Evolutionary conservation across 1,140 invertebrate species (phyloP), one percentile per base, ranked within the genome.

Genomic region (Orussus abietinus): DNA sequence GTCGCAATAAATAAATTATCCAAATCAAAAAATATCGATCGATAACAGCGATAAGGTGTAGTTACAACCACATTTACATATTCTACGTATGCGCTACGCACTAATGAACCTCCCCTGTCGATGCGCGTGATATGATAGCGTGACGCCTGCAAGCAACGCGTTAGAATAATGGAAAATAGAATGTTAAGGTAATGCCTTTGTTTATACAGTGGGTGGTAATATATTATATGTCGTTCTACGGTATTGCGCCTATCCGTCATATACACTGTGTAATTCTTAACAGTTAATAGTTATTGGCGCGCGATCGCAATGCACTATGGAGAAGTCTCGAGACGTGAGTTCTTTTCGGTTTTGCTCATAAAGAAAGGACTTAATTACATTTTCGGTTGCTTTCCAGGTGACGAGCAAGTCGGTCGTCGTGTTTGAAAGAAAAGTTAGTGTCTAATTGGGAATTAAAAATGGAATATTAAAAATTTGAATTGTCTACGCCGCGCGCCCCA

Each of bases 1-100:
- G 40, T 54, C 40, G 57, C 55, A 67, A 67, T 68, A 68, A 68
- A 68, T 68, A 66, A 68, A 60, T 68, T 62, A 65, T 59, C 54
- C 55, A 59, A 55, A 64, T 63, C 42, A 55, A 62, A 15, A 31
- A 41, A 30, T 52, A 57, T 55, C 42, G 38, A 55, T 38, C 14
- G n/a, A n/a, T 59, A 58, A 55, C 45, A 52, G 46, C 53, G 54
- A 58, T 10, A 38, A 19, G 44, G 47, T 13, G 18, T 36, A 20
- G 21, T 53, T 53, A 60, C 57, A 60, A 60, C 51, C 53, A 58
- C 55, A 58, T 60, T 56, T 60, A 62, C 42, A 54, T 18, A 42
- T 22, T 30, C 40, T 45, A 43, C 18, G 29, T 49, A 51, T 9
- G 10, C 5, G n/a, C 49, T 55, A 57, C 42, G 47, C 43, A 46